A percentile compares a stretch with the other conserved stretches of the same genome.
phyloP scores from a whole-genome alignment of 2,797 vertebrate species.

The Arvicola amphibius region DNA sequence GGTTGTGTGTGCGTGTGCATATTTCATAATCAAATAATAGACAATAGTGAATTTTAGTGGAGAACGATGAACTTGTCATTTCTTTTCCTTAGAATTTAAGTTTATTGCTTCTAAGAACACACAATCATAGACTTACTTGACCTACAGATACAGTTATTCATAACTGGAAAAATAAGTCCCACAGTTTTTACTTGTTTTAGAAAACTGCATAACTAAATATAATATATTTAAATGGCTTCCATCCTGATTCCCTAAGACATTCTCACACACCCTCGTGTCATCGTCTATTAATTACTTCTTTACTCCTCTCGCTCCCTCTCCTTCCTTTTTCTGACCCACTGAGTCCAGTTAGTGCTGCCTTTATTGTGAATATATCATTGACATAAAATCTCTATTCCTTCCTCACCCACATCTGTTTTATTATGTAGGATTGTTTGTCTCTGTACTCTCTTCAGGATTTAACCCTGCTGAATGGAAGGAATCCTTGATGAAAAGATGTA shows the following conservation, averaged over 20 bases:
- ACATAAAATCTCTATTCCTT: not conserved
- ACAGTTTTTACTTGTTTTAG: not conserved
- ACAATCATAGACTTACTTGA: not conserved
- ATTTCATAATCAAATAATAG: not conserved
- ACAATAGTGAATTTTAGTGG: not conserved
- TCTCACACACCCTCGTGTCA: not conserved
- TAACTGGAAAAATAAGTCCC: not conserved
- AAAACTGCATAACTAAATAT: not conserved
- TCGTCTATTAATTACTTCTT: not conserved
- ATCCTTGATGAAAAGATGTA: not conserved
- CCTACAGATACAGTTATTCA: not conserved
- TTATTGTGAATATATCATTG: not conserved
- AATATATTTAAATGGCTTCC: not conserved
- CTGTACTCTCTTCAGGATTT: not conserved
- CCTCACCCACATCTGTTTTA: not conserved
- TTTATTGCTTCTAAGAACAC: not conserved
- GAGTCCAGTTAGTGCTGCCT: not conserved
- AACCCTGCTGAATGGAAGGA: not conserved
- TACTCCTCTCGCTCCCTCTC: not conserved
- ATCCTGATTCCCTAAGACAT: not conserved
- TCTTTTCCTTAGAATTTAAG: not conserved
- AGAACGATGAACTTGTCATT: not conserved
- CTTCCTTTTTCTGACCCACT: not conserved
- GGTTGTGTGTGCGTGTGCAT: fast-evolving
- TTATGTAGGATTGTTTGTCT: not conserved